A percentile compares a stretch with the other conserved stretches of the same genome.
Conservation (phyloP, 2,797 vertebrate genomes). For the Coregonus ussuriensis region DNA sequence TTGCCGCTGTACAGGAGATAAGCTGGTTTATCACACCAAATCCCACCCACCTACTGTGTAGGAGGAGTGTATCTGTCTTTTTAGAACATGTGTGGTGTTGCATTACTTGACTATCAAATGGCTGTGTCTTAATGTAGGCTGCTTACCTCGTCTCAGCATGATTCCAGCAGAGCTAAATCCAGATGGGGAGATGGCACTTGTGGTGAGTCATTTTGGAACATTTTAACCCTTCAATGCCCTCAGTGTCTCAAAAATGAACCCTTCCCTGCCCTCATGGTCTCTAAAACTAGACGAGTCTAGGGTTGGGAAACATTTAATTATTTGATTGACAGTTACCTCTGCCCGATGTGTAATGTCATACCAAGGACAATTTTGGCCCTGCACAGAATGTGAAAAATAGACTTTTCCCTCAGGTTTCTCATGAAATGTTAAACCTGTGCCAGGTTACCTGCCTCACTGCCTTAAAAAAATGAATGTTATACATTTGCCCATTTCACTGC, state of each 20-base stretch:
- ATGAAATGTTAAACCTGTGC: neutral
- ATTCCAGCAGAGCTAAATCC: conserved; percentile 47
- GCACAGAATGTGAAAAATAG: neutral
- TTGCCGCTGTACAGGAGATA: conserved; percentile 55
- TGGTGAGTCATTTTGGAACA: conserved; percentile 43
- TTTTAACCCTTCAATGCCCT: conserved; percentile 13
- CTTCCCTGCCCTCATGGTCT: neutral
- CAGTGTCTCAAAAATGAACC: neutral
- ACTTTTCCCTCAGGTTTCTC: too few relatives aligned
- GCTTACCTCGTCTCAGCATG: conserved; percentile 15
- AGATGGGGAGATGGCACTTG: conserved; percentile 37
- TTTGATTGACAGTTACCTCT: neutral
- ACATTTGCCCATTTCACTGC: neutral
- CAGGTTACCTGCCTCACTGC: conserved; percentile 34
- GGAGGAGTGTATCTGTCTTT: conserved; percentile 68
- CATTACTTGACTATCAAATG: conserved; percentile 56
- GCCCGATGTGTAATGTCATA: neutral
- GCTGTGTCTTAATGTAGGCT: conserved; percentile 53
- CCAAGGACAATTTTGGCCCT: conserved; percentile 1
- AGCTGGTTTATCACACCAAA: conserved; percentile 70
- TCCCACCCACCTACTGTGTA: conserved; percentile 73
- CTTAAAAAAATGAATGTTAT: too few relatives aligned
- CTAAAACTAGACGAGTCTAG: neutral
- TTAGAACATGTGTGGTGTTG: conserved; percentile 66
- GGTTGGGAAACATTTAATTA: neutral